Percentiles rank a stretch among this genome's conserved stretches.
Conservation (phyloP, 53 echinoderm and acorn worm species). For the Stichopus horrens region DNA sequence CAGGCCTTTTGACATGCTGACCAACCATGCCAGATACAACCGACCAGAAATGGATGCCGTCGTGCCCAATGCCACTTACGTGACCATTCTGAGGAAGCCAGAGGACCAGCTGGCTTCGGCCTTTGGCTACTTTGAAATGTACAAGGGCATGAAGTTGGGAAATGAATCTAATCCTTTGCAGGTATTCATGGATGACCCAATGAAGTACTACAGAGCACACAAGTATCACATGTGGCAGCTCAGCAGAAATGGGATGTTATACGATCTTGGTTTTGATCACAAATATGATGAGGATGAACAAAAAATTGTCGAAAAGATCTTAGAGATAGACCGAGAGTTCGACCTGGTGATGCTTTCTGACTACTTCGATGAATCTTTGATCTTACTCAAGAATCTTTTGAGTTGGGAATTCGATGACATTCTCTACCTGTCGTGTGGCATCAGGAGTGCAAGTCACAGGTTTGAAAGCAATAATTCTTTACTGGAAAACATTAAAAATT, state of each 20-base stretch:
- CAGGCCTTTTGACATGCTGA: conserved; percentile 39
- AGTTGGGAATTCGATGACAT: conserved; percentile 72
- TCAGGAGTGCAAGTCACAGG: conserved; percentile 35
- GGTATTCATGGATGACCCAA: conserved; percentile 56
- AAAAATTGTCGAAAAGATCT: conserved; percentile 45
- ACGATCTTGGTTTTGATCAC: conserved; percentile 69
- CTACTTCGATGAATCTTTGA: conserved; percentile 65
- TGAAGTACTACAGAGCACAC: conserved; percentile 37
- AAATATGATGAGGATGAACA: conserved; percentile 41
- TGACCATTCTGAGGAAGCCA: conserved; percentile 73
- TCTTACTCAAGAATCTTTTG: conserved; percentile 54
- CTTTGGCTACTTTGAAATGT: conserved; percentile 71
- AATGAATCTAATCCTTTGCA: conserved; percentile 48
- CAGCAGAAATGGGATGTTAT: conserved; percentile 66
- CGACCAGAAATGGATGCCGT: conserved; percentile 61
- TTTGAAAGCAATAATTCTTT: conserved; percentile 34
- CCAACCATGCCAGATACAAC: conserved; percentile 68
- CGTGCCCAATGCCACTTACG: conserved; percentile 67
- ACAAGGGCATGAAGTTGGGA: conserved; percentile 45
- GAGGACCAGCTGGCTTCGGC: conserved; percentile 70
- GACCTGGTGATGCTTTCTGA: conserved; percentile 64
- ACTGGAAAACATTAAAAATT: conserved; percentile 47
- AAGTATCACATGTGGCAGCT: conserved; percentile 58
- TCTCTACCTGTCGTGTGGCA: conserved; percentile 51
- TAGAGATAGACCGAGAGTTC: conserved; percentile 54